Percentiles rank a stretch among this genome's conserved stretches.
Evolutionary conservation across 2,888 invertebrate genomes (phyloP).

Genomic region (Mycogona germanica): DNA sequence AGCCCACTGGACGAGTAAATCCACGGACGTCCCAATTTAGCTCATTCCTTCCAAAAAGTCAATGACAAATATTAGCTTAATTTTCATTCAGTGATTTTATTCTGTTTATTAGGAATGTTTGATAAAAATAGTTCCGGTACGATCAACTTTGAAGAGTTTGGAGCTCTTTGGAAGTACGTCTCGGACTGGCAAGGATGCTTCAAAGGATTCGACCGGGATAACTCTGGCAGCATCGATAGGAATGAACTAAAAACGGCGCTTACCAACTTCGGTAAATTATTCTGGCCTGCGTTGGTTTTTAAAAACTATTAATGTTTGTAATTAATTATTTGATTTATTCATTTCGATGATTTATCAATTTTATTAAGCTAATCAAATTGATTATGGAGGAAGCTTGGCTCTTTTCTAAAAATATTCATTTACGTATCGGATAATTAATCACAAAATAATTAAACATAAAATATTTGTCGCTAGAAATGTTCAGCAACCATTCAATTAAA

Average conservation of each 20-base stretch:
- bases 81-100: no score
- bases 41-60: background rate
- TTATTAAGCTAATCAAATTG: no score
- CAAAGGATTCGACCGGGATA: slow-evolving; percentile 83
- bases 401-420: slow-evolving; percentile 4
- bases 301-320: no score
- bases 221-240: slow-evolving; percentile 74
- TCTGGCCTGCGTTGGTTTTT: background rate
- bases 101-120: slow-evolving; percentile 73
- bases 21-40: no score
- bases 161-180: slow-evolving; percentile 93
- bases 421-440: no score
- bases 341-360: no score
- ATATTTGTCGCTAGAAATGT: no score
- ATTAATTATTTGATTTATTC: no score
- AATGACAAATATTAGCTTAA: background rate
- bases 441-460: no score
- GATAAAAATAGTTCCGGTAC: slow-evolving; percentile 79
- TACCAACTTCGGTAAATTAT: slow-evolving; percentile 57
- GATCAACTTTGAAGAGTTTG: slow-evolving; percentile 90
- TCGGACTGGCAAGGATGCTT: slow-evolving; percentile 97
- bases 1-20: no score
- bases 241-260: slow-evolving; percentile 82
- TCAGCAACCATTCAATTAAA: no score
- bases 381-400: no score